Conservation (phyloP, 35 echinoderm and acorn worm species). For the Diadema setosum region DNA sequence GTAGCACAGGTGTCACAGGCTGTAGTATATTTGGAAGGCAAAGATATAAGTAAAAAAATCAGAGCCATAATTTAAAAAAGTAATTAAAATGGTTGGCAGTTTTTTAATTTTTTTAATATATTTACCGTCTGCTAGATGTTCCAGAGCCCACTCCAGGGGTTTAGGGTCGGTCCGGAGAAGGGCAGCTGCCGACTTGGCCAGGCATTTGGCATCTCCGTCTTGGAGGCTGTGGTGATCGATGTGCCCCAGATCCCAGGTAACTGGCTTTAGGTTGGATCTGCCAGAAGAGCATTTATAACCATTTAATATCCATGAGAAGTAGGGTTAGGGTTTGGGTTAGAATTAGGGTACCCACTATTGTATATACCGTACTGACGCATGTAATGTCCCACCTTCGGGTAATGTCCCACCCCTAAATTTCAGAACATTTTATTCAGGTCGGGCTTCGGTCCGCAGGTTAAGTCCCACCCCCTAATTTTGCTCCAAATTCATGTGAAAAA, state of each 20-base stretch:
- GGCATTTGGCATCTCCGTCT: background rate
- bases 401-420: too few species aligned
- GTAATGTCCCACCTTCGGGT: too few species aligned
- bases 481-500: background rate
- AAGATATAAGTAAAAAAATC: too few species aligned
- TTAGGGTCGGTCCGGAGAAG: background rate
- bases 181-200: background rate
- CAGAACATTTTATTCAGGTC: background rate
- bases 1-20: too few species aligned
- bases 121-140: background rate
- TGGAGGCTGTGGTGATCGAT: background rate
- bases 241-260: background rate
- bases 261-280: background rate
- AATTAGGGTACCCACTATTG: too few species aligned
- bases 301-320: too few species aligned
- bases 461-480: background rate
- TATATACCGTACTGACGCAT: too few species aligned
- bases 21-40: too few species aligned
- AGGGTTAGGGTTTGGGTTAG: too few species aligned
- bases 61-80: too few species aligned
- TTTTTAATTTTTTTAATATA: too few species aligned
- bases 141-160: background rate
- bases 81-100: too few species aligned
- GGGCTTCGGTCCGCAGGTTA: background rate
- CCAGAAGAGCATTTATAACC: background rate